Evolutionary conservation across 2,888 invertebrate species (phyloP), one percentile per base, ranked within the genome.

Genomic region (Phlogophora meticulosa): DNA sequence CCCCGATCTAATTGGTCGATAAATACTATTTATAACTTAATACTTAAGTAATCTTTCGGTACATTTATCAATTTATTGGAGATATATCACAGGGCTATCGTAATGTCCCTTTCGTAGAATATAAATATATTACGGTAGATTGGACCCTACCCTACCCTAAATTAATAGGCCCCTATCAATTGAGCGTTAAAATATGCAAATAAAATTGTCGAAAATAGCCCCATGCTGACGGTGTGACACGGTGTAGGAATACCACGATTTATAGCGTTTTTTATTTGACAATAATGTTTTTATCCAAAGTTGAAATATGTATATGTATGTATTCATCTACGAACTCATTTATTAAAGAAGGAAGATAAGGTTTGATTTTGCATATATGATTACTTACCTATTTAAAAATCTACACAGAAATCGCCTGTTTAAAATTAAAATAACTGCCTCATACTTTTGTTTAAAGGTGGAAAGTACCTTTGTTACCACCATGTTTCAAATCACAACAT

Each of bases 131-230:
- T 78, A 80, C 81, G 81, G 79, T 59, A 69, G 76, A 78, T 81
- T 76, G 83, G 74, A 76, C 81, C 82, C 76, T 78, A 84, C 81
- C 81, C 78, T 76, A 81, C 84, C 87, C 88, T 83, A 90, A 93
- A 91, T 91, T 92, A 88, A 93, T 92, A 91, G 90, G 88, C 93
- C 94, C 93, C 93, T 93, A 92, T 93, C 93, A 93, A 94, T 94
- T 91, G 92, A 92, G 93, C 93, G 92, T 93, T 92, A 92, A 93
- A 92, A 93, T 93, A 93, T 94, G 93, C 91, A 92, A 94, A 93
- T 93, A 94, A 93, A 91, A 91, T 91, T 90, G 87, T 78, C 89
- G 85, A 90, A 92, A 94, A 93, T 93, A 92, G 88, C 90, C 87
- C 78, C 72, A 66, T 86, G 86, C 80, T 79, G 72, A 78, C 88